A percentile compares a stretch with the other conserved stretches of the same genome.
Conservation (phyloP, 1,140 invertebrate genomes). For the Panulirus ornatus region DNA sequence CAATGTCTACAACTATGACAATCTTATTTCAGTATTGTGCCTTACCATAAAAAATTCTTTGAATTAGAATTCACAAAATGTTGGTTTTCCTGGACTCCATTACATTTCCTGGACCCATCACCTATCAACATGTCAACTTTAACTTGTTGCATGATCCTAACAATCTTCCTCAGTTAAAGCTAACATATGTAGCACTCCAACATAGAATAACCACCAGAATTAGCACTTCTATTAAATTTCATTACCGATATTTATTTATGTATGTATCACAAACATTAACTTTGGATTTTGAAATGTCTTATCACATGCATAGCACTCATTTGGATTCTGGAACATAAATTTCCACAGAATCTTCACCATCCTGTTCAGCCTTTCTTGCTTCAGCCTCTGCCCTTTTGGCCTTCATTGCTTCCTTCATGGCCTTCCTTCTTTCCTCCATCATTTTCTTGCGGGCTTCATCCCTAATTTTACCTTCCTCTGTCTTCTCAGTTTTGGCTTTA, state of each 20-base stretch:
- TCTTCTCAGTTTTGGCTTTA: conserved; percentile 78
- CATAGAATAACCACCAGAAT: neutral
- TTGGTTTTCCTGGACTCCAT: neutral
- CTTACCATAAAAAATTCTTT: neutral
- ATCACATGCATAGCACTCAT: neutral
- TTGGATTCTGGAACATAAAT: conserved; percentile 81
- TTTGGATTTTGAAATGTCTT: neutral
- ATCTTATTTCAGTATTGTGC: neutral
- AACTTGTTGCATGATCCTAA: neutral
- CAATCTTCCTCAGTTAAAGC: conserved; percentile 9
- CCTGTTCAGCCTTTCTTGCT: conserved; percentile 79
- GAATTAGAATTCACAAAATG: neutral
- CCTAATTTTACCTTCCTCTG: conserved; percentile 81
- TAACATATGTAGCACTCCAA: conserved; percentile 14
- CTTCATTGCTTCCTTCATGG: conserved; percentile 79
- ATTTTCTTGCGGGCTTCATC: conserved; percentile 89
- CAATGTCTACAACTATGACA: neutral
- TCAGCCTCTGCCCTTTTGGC: conserved; percentile 64
- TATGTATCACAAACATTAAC: neutral
- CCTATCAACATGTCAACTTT: neutral
- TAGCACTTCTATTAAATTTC: neutral
- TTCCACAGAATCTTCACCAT: conserved; percentile 79
- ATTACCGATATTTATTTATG: neutral
- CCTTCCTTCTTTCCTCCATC: conserved; percentile 86
- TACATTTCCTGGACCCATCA: neutral